Evolutionary conservation across 1,140 invertebrate genomes (phyloP).

Genomic region (Trichogramma pretiosum): DNA sequence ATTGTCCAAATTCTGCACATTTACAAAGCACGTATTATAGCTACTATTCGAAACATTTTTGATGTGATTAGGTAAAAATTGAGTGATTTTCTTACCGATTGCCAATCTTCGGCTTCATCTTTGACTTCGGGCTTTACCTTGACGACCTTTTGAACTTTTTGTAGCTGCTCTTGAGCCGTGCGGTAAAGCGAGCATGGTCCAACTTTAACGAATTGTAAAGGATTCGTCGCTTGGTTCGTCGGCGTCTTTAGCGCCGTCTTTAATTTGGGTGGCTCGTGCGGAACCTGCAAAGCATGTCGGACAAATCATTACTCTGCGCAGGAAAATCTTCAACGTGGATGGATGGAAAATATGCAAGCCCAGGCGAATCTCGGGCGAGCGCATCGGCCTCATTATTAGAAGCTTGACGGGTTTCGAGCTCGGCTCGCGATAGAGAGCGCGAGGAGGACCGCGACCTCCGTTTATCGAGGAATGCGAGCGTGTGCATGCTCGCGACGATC

Average conservation of each 20-base stretch:
- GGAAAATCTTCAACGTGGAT: too few species aligned
- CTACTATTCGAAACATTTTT: not conserved
- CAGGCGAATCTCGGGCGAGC: too few species aligned
- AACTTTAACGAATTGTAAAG: conserved; percentile 81
- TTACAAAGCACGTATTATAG: not conserved
- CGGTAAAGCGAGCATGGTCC: conserved; percentile 76
- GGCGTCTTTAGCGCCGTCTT: conserved; percentile 49
- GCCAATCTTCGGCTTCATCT: conserved; percentile 85
- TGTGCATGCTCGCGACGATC: too few species aligned
- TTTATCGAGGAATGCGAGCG: too few species aligned
- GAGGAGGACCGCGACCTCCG: too few species aligned
- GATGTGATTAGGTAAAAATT: not conserved
- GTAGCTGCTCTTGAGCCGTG: conserved; percentile 75
- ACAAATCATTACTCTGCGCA: not conserved
- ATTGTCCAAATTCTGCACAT: conserved; percentile 76
- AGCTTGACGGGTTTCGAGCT: too few species aligned
- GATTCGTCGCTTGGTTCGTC: conserved; percentile 72
- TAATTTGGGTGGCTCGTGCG: conserved; percentile 43
- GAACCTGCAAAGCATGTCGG: conserved; percentile 19
- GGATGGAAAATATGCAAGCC: too few species aligned
- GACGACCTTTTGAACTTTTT: conserved; percentile 75
- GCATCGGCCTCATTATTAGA: too few species aligned
- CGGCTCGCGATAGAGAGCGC: too few species aligned
- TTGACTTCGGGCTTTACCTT: conserved; percentile 64
- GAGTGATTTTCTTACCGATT: conserved; percentile 61